Evolutionary conservation across 2,888 invertebrate genomes (phyloP).

Genomic region (Hedya salicella): DNA sequence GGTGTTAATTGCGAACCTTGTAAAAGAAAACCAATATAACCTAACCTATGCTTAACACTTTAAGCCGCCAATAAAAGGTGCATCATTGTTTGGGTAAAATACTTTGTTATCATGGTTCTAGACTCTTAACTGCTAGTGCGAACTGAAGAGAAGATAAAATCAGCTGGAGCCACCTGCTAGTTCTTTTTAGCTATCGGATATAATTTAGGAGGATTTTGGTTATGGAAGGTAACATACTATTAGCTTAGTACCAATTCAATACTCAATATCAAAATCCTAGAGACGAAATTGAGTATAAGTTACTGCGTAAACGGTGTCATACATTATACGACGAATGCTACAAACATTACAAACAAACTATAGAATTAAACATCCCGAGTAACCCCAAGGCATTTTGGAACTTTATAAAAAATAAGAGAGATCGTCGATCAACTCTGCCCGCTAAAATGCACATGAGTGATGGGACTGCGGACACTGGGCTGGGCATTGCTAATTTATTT

Average conservation of each 20-base stretch:
- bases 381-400: no score
- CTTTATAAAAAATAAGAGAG: no score
- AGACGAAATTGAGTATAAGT: no score
- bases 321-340: no score
- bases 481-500: no score
- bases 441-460: no score
- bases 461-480: no score
- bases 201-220: constrained; percentile 12
- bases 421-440: no score
- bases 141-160: constrained; percentile 34
- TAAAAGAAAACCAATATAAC: constrained; percentile 18
- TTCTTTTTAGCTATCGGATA: constrained; percentile 2
- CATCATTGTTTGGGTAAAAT: neutral
- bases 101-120: neutral
- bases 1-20: constrained; percentile 66
- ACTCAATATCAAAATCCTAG: no score
- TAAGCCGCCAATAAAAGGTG: neutral
- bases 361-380: no score
- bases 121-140: constrained; percentile 38
- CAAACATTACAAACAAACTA: no score
- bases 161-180: constrained; percentile 30
- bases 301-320: no score
- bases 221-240: constrained; percentile 12
- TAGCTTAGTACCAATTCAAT: neutral
- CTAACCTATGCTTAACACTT: neutral